phyloP scores from a whole-genome alignment of 2,888 invertebrate genomes.

The Craniophora ligustri region DNA sequence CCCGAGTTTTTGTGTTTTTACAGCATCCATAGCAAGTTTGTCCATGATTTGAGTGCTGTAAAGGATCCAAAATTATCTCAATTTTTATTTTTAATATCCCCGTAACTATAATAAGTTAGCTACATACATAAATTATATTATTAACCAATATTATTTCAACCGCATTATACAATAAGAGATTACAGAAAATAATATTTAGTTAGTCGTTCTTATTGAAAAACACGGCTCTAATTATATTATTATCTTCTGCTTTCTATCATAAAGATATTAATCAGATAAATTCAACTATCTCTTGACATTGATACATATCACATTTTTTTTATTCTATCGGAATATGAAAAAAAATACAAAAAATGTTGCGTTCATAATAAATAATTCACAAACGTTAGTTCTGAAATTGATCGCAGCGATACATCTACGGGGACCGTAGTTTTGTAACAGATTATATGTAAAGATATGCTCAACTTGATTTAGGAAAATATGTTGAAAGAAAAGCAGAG shows the following conservation, averaged over 20 bases:
- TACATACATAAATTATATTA: too few relatives aligned
- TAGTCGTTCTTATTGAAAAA: too few relatives aligned
- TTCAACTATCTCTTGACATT: neutral
- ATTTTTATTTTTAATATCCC: too few relatives aligned
- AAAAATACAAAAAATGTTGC: conserved; percentile 23
- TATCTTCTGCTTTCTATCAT: neutral
- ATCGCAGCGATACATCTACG: conserved; percentile 30
- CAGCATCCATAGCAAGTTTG: too few relatives aligned
- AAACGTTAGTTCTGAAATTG: conserved; percentile 38
- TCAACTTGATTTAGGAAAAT: conserved; percentile 12
- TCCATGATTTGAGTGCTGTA: too few relatives aligned
- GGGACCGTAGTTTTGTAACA: conserved; percentile 12
- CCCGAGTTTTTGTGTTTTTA: too few relatives aligned
- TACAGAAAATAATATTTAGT: too few relatives aligned
- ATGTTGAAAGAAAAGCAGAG: neutral
- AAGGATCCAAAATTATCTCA: too few relatives aligned
- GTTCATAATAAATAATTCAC: conserved; percentile 41
- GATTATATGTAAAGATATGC: conserved; percentile 31
- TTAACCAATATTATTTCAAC: too few relatives aligned
- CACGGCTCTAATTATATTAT: too few relatives aligned
- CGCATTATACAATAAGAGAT: too few relatives aligned
- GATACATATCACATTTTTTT: conserved; percentile 1
- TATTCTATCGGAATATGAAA: conserved; percentile 14
- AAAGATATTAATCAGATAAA: neutral
- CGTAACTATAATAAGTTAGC: too few relatives aligned